These are phyloP conservation scores for Cirrhinus mrigala DNA, from an alignment of 2,797 vertebrate genomes.

Conservation along the genomic window DNA sequence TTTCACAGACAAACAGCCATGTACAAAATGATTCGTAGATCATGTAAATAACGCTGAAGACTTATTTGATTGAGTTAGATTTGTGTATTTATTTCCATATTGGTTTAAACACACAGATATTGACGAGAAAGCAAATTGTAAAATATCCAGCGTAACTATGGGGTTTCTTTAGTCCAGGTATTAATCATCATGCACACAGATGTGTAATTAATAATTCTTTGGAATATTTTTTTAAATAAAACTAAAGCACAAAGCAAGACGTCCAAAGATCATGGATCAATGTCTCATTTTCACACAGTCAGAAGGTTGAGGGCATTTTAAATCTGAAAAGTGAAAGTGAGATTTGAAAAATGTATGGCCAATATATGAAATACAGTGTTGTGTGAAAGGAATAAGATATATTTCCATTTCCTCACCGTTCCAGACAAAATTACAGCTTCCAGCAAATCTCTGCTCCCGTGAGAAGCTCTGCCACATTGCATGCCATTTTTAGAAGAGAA, in stretches of 20 bases:
- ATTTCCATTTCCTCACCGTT: conserved; percentile 59
- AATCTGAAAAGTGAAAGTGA: conserved; percentile 39
- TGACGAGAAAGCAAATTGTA: neutral
- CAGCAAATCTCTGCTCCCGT: conserved; percentile 61
- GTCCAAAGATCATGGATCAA: neutral
- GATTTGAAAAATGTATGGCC: conserved; percentile 38
- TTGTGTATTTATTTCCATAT: neutral
- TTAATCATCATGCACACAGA: neutral
- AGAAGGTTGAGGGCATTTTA: conserved; percentile 9
- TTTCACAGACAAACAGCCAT: conserved; percentile 28
- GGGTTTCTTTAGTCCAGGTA: neutral
- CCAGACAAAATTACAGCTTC: conserved; percentile 62
- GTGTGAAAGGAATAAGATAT: conserved; percentile 60
- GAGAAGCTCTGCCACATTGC: conserved; percentile 58
- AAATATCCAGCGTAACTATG: neutral
- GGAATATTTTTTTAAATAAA: neutral
- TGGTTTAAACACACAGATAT: neutral
- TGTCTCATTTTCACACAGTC: conserved; percentile 6
- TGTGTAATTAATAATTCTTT: neutral
- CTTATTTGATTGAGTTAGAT: neutral
- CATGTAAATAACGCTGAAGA: neutral
- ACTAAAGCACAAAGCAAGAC: neutral
- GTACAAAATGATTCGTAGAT: neutral
- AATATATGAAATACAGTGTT: conserved; percentile 48
- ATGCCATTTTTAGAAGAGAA: conserved; percentile 62